Evolutionary conservation across 2,888 invertebrate genomes (phyloP).

Genomic region (Perithous albicinctus): DNA sequence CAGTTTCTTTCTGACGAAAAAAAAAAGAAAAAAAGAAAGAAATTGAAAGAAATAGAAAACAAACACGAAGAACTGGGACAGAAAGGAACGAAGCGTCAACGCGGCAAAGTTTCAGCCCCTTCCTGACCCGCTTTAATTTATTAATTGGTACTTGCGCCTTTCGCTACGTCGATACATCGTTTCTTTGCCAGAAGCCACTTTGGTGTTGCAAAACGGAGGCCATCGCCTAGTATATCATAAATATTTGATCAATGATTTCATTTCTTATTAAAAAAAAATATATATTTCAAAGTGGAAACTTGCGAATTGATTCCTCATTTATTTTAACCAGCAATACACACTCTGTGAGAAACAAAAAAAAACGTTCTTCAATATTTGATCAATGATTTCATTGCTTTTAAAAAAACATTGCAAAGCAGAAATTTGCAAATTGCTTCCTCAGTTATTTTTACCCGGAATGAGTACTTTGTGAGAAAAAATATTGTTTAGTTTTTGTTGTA

Average conservation of each 20-base stretch:
- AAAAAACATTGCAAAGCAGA: background rate
- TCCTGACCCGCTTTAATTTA: conserved; percentile 37
- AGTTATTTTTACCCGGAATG: too few relatives aligned
- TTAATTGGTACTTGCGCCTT: conserved; percentile 41
- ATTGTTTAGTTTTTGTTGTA: too few relatives aligned
- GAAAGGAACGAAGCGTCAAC: conserved; percentile 2
- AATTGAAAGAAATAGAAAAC: too few relatives aligned
- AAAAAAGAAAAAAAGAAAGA: conserved; percentile 25
- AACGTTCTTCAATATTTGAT: conserved; percentile 55
- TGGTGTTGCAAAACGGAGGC: conserved; percentile 25
- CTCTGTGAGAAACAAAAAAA: too few relatives aligned
- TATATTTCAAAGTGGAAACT: background rate
- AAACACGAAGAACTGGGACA: conserved; percentile 6
- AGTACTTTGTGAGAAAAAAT: too few relatives aligned
- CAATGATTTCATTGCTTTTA: conserved; percentile 39
- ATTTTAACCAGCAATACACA: too few relatives aligned
- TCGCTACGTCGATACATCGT: conserved; percentile 23
- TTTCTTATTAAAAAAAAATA: background rate
- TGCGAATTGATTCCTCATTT: too few relatives aligned
- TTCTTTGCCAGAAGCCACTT: conserved; percentile 34
- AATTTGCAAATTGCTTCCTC: too few relatives aligned
- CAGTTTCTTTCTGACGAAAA: background rate
- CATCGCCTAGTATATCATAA: conserved; percentile 30
- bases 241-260: conserved; percentile 57
- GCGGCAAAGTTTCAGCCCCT: background rate